Evolutionary conservation across 2,888 invertebrate genomes (phyloP).

Genomic region (Cremastinae sp.): DNA sequence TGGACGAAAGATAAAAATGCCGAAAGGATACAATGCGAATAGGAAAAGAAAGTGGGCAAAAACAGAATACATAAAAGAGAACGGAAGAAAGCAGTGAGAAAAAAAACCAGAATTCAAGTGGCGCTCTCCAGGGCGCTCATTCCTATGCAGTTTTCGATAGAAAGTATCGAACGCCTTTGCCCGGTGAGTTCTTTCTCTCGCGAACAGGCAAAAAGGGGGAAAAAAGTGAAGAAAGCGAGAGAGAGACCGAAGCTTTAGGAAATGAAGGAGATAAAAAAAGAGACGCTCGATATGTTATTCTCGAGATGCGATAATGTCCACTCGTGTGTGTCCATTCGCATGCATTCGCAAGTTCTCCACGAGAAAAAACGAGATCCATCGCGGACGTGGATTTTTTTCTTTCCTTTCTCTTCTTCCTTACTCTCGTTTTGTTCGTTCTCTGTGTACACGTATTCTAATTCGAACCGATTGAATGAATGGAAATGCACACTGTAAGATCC

Average conservation of each 20-base stretch:
- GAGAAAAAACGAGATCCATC: conserved; percentile 11
- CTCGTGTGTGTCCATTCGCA: not conserved
- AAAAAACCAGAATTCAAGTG: conserved; percentile 59
- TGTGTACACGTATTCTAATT: not conserved
- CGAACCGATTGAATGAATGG: not conserved
- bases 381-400: conserved; percentile 25
- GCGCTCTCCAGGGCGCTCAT: conserved; percentile 60
- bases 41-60: not conserved
- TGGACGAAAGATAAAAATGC: conserved; percentile 33
- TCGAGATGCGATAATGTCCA: not conserved
- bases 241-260: conserved; percentile 2
- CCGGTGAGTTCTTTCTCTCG: conserved; percentile 41
- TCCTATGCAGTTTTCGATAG: conserved; percentile 59
- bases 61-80: conserved; percentile 1
- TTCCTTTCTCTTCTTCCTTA: not conserved
- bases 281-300: not conserved
- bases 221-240: conserved; percentile 10
- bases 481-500: conserved; percentile 51
- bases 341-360: conserved; percentile 21
- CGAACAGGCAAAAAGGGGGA: conserved; percentile 33
- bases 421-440: too few relatives aligned
- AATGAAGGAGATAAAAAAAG: conserved; percentile 24
- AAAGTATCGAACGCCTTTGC: conserved; percentile 60
- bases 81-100: conserved; percentile 32
- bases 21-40: conserved; percentile 3